Percentiles rank a stretch among this genome's conserved stretches.
Conservation (phyloP, 2,797 vertebrate genomes). For the Morus bassanus region DNA sequence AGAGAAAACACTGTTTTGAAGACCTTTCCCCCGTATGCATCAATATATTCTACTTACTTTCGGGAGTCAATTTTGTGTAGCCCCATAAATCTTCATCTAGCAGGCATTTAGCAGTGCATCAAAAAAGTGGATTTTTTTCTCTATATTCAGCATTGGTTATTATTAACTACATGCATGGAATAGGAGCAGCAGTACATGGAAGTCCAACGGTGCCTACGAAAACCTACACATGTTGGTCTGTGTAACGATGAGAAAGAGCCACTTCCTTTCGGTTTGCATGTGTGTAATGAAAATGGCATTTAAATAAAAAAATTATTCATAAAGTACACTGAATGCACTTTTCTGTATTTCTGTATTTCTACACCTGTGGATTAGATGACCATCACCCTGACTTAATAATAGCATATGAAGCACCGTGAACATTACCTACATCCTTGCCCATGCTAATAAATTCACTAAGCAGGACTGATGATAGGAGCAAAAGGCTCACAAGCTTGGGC, state of each 20-base stretch:
- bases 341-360: background rate
- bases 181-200: background rate
- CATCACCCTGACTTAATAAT: background rate
- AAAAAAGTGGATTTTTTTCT: background rate
- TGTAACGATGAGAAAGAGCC: background rate
- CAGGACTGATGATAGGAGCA: accelerated
- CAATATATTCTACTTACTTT: background rate
- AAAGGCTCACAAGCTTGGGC: background rate
- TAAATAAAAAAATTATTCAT: background rate
- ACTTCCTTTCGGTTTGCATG: background rate
- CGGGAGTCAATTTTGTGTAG: background rate
- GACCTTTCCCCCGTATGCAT: background rate
- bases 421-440: background rate
- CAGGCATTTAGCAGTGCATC: background rate
- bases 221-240: accelerated
- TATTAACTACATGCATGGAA: background rate
- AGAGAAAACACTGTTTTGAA: background rate
- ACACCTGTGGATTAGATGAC: background rate
- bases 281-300: background rate
- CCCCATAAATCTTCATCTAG: background rate
- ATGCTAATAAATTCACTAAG: background rate
- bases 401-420: background rate
- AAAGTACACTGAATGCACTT: background rate
- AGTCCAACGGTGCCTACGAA: background rate
- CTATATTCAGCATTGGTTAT: background rate